Evolutionary conservation across 1,140 invertebrate species (phyloP).

Genomic region (Rhagoletis zephyria): DNA sequence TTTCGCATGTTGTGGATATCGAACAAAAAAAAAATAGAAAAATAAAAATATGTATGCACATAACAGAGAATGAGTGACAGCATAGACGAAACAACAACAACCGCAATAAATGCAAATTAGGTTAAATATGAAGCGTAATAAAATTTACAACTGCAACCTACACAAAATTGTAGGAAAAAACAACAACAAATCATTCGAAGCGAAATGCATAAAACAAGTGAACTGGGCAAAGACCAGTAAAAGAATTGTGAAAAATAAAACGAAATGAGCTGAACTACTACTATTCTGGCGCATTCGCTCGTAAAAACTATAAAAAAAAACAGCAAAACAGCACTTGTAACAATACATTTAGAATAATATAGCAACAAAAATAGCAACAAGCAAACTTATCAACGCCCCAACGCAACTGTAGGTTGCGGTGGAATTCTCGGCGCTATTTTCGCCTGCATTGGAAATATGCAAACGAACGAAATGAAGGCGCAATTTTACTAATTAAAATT

Average conservation of each 20-base stretch:
- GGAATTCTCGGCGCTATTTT: not conserved
- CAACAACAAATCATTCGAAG: not conserved
- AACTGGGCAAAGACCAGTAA: not conserved
- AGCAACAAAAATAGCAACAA: not conserved
- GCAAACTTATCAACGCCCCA: not conserved
- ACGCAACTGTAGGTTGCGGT: not conserved
- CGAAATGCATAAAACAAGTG: slow-evolving; percentile 21
- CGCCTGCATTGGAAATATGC: not conserved
- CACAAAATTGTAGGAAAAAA: not conserved
- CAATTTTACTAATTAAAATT: slow-evolving; percentile 52
- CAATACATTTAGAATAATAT: not conserved
- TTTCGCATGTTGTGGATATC: not conserved
- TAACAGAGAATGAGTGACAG: not conserved
- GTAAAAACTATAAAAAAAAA: not conserved
- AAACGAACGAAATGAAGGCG: not conserved
- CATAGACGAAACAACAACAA: not conserved
- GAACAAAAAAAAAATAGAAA: not conserved
- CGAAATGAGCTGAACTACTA: not conserved
- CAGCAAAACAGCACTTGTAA: not conserved
- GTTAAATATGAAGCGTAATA: slow-evolving; percentile 46
- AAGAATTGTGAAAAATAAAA: not conserved
- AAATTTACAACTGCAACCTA: slow-evolving; percentile 33
- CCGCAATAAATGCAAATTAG: slow-evolving; percentile 37
- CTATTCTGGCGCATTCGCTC: not conserved
- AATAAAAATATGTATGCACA: no score